phyloP scores from a whole-genome alignment of 2,888 invertebrate species.

The Drosophila ustulata region DNA sequence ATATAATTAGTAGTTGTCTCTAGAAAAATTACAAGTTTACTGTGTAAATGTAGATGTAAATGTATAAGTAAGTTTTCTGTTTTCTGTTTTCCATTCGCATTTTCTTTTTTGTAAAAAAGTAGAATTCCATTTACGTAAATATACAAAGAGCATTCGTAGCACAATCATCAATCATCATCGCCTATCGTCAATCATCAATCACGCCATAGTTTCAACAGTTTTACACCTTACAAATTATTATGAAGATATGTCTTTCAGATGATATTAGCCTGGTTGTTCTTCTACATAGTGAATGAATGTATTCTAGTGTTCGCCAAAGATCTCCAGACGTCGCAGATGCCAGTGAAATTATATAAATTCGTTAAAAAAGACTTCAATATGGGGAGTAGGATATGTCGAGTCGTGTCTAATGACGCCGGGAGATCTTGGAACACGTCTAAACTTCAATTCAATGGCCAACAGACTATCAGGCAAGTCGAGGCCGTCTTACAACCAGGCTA shows the following conservation, averaged over 20 bases:
- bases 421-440: conserved; percentile 20
- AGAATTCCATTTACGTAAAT: conserved; percentile 71
- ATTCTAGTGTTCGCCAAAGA: conserved; percentile 21
- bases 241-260: conserved; percentile 85
- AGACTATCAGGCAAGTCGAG: conserved; percentile 82
- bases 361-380: conserved; percentile 44
- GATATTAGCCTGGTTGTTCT: conserved; percentile 84
- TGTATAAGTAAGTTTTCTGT: conserved; percentile 61
- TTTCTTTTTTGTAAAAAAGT: conserved; percentile 65
- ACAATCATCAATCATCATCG: conserved; percentile 27
- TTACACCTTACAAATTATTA: conserved; percentile 82
- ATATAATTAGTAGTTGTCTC: conserved; percentile 59
- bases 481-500: conserved; percentile 81
- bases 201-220: conserved; percentile 67
- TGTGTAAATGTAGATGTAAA: conserved; percentile 46
- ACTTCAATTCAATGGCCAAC: conserved; percentile 17
- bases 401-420: conserved; percentile 22
- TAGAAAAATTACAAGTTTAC: conserved; percentile 74
- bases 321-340: conserved; percentile 17
- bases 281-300: conserved; percentile 50
- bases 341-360: conserved; percentile 67
- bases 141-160: conserved; percentile 59
- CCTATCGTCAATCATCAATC: conserved; percentile 2
- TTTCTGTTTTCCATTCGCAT: conserved; percentile 12
- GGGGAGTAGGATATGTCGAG: conserved; percentile 51